A percentile compares a stretch with the other conserved stretches of the same genome.
phyloP scores from a whole-genome alignment of 2,888 invertebrate species.

The Lepidochrysops patricia region DNA sequence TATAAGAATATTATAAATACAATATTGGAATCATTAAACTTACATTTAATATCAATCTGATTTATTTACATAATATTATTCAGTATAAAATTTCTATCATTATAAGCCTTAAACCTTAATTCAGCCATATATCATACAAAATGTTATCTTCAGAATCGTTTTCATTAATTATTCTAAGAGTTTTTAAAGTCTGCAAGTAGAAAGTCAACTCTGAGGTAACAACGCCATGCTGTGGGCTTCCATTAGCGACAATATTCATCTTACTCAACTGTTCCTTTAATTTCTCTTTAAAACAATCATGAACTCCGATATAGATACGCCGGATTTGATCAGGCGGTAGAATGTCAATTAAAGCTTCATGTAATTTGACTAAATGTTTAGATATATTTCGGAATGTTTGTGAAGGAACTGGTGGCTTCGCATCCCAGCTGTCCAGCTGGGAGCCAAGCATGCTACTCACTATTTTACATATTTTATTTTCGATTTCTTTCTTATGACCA shows the following conservation, averaged over 20 bases:
- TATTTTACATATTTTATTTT: constrained; percentile 91
- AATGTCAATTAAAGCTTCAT: constrained; percentile 91
- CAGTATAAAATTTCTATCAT: constrained; percentile 4
- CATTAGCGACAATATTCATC: constrained; percentile 94
- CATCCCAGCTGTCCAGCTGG: constrained; percentile 92
- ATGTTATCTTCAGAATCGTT: constrained; percentile 83
- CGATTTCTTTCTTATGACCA: constrained; percentile 94
- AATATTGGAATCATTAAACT: constrained; percentile 3
- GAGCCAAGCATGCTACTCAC: constrained; percentile 88
- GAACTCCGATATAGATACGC: constrained; percentile 83
- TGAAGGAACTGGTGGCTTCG: constrained; percentile 95
- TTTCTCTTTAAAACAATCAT: constrained; percentile 90
- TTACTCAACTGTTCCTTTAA: constrained; percentile 87
- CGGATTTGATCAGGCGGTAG: constrained; percentile 87
- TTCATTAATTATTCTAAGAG: constrained; percentile 83
- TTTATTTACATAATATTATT: constrained; percentile 14
- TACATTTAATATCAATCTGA: constrained; percentile 11
- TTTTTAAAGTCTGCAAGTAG: constrained; percentile 90
- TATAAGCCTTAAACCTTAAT: constrained; percentile 39
- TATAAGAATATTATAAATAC: neutral
- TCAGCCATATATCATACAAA: constrained; percentile 88
- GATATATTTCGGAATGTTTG: constrained; percentile 90
- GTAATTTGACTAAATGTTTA: constrained; percentile 90
- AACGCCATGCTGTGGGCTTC: constrained; percentile 96
- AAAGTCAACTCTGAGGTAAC: constrained; percentile 95